These are phyloP conservation scores for Ascaphus truei DNA, from an alignment of 2,113 vertebrate genomes.

Conservation along the genomic window DNA sequence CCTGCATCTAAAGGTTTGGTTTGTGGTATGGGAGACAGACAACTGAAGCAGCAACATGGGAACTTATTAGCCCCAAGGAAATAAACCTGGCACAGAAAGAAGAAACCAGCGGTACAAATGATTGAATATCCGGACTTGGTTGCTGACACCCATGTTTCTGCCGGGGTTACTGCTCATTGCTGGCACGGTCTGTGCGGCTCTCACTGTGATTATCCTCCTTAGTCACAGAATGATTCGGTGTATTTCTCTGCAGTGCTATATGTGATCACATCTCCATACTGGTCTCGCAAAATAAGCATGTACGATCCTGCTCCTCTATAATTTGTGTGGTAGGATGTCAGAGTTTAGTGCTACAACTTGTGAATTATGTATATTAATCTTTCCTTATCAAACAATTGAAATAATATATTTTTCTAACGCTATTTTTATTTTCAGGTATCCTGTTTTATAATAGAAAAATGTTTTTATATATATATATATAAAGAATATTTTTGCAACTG, in stretches of 20 bases:
- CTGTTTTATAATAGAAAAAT: constrained; percentile 5
- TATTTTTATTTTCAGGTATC: constrained; percentile 11
- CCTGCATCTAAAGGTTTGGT: constrained; percentile 81
- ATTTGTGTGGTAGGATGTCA: not conserved
- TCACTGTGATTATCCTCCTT: not conserved
- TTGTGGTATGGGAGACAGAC: constrained; percentile 69
- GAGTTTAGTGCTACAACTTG: not conserved
- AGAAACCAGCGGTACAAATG: not conserved
- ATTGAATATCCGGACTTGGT: not conserved
- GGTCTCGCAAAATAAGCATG: not conserved
- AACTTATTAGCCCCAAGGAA: constrained; percentile 67
- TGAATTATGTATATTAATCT: constrained; percentile 3
- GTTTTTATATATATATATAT: not conserved
- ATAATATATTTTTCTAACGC: constrained; percentile 33
- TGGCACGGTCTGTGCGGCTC: not conserved
- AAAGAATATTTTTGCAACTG: not conserved
- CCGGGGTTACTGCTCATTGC: too few relatives aligned
- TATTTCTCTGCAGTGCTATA: not conserved
- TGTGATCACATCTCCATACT: not conserved
- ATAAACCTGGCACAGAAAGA: not conserved
- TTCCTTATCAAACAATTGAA: not conserved
- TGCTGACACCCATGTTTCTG: too few relatives aligned
- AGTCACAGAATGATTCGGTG: not conserved
- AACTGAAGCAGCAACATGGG: constrained; percentile 64
- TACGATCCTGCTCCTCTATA: not conserved